Conservation (phyloP, 2,888 invertebrate species). For the Philereme transversata region DNA sequence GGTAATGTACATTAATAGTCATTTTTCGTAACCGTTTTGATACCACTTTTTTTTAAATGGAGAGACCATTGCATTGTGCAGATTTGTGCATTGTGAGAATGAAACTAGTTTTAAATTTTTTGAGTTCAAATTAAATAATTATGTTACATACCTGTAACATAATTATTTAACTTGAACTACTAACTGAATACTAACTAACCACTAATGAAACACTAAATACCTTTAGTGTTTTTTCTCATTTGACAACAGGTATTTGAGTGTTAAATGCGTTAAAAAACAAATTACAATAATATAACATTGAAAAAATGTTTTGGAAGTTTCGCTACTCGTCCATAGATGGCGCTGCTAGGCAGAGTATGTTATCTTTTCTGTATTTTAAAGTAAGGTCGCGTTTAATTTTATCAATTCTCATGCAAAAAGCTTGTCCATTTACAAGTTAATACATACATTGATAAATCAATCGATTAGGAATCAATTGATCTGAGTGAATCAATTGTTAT, state of each 20-base stretch:
- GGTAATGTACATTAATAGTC: constrained; percentile 6
- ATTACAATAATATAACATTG: background rate
- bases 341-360: constrained; percentile 19
- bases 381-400: no score
- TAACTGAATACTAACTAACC: no score
- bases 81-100: no score
- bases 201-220: no score
- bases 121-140: background rate
- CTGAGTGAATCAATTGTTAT: constrained; percentile 24
- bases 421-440: background rate
- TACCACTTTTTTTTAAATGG: no score
- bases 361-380: background rate
- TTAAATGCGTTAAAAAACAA: background rate
- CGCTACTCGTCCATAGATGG: constrained; percentile 40
- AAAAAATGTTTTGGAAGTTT: constrained; percentile 16
- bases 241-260: no score
- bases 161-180: no score
- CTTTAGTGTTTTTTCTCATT: no score
- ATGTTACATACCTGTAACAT: no score
- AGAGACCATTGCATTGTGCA: no score
- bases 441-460: constrained; percentile 25
- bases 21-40: no score
- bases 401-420: no score
- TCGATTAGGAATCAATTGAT: constrained; percentile 31
- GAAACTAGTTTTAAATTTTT: background rate